These are phyloP conservation scores for Standfussiana lucernea DNA, from an alignment of 2,888 invertebrate species.

Conservation along the genomic window DNA sequence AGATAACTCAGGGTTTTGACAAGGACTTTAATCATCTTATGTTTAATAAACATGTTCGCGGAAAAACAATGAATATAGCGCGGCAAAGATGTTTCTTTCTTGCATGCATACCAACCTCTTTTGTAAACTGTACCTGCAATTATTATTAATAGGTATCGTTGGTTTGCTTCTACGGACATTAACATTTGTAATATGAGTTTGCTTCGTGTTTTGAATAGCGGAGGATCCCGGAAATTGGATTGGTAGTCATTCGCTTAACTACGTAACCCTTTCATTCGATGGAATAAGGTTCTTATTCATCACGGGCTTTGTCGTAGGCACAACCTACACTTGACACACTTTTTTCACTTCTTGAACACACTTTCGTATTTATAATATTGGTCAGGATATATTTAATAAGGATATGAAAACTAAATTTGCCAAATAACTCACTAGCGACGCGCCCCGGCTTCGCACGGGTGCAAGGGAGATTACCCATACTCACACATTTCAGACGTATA, in stretches of 20 bases:
- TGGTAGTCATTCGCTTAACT: constrained; percentile 2
- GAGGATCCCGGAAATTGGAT: constrained; percentile 17
- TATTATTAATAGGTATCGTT: constrained; percentile 28
- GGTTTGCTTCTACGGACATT: constrained; percentile 19
- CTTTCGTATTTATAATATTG: too few relatives aligned
- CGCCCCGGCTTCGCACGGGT: too few relatives aligned
- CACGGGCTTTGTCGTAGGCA: too few relatives aligned
- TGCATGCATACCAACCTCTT: background rate
- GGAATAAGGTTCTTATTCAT: background rate
- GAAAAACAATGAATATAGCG: background rate
- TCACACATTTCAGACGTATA: too few relatives aligned
- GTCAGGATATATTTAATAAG: too few relatives aligned
- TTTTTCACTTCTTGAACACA: too few relatives aligned
- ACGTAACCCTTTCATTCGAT: background rate
- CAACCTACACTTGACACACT: too few relatives aligned
- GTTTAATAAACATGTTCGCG: background rate
- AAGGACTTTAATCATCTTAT: background rate
- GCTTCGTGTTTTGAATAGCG: constrained; percentile 4
- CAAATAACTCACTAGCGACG: too few relatives aligned
- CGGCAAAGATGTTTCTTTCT: background rate
- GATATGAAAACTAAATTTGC: too few relatives aligned
- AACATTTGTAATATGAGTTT: constrained; percentile 19
- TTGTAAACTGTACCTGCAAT: constrained; percentile 7
- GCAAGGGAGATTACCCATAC: too few relatives aligned
- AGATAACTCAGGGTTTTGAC: background rate